phyloP scores from a whole-genome alignment of 1,140 invertebrate genomes.

The Bactericera cockerelli region DNA sequence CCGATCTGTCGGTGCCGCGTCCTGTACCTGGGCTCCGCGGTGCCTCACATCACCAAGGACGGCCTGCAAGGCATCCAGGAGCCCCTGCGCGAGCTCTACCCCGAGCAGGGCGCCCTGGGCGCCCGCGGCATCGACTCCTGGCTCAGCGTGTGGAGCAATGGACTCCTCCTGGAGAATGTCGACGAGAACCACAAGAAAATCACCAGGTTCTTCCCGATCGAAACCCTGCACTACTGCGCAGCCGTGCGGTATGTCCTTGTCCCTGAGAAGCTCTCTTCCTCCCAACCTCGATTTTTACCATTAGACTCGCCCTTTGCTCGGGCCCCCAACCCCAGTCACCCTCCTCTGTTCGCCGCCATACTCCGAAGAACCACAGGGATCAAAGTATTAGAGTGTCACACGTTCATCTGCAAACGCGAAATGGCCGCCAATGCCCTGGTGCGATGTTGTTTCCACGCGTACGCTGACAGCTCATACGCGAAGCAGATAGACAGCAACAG shows the following conservation, averaged over 20 bases:
- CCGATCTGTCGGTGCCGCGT: slow-evolving; percentile 92
- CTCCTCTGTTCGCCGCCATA: slow-evolving; percentile 94
- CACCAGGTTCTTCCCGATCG: slow-evolving; percentile 93
- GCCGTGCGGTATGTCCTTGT: slow-evolving; percentile 66
- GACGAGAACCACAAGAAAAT: slow-evolving; percentile 90
- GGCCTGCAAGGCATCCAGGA: slow-evolving; percentile 96
- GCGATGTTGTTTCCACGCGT: slow-evolving; percentile 86
- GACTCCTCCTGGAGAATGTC: slow-evolving; percentile 88
- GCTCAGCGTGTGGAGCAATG: slow-evolving; percentile 94
- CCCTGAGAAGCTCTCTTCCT: slow-evolving; percentile 34
- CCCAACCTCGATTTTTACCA: slow-evolving; percentile 75
- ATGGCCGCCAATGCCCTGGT: slow-evolving; percentile 88
- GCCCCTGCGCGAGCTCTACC: slow-evolving; percentile 89
- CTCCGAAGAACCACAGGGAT: slow-evolving; percentile 89
- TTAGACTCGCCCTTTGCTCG: slow-evolving; percentile 89
- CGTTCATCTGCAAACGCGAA: slow-evolving; percentile 93
- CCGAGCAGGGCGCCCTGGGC: slow-evolving; percentile 67
- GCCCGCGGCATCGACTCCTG: slow-evolving; percentile 91
- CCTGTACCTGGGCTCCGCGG: slow-evolving; percentile 92
- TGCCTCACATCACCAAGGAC: slow-evolving; percentile 94
- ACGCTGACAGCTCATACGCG: slow-evolving; percentile 83
- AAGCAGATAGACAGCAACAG: slow-evolving; percentile 51
- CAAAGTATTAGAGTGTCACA: slow-evolving; percentile 97
- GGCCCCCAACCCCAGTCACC: slow-evolving; percentile 66
- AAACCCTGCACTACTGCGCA: slow-evolving; percentile 91